A percentile compares a stretch with the other conserved stretches of the same genome.
phyloP scores from a whole-genome alignment of 2,113 vertebrate genomes.

The Chaetorhynchus papuensis region DNA sequence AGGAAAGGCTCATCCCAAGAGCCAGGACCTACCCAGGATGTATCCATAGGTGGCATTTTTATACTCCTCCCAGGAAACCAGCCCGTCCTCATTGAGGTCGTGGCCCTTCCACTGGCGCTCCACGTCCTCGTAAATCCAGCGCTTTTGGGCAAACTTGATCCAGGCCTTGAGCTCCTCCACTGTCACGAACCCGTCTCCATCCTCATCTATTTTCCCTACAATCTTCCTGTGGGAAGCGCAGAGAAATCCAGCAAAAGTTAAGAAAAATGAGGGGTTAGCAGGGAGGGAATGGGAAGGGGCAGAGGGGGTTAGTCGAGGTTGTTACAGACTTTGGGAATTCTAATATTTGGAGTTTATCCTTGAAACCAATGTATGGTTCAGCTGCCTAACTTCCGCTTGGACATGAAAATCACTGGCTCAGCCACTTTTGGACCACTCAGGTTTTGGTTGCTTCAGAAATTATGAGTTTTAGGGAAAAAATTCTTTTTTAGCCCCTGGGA shows the following conservation, averaged over 20 bases:
- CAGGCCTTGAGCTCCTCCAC: slow-evolving; percentile 91
- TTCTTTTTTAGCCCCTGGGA: neutral
- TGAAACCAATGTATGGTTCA: rapidly evolving
- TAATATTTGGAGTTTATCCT: neutral
- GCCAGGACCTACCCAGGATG: slow-evolving; percentile 82
- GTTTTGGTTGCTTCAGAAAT: neutral
- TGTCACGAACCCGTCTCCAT: slow-evolving; percentile 91
- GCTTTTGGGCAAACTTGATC: slow-evolving; percentile 96
- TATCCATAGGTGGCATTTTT: slow-evolving; percentile 97
- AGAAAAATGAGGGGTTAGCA: neutral
- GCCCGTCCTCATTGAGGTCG: slow-evolving; percentile 89
- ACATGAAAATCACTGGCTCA: neutral
- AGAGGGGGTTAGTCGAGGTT: neutral
- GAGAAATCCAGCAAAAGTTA: slow-evolving; percentile 62
- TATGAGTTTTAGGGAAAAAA: neutral
- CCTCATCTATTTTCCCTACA: slow-evolving; percentile 91
- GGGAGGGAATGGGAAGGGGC: neutral
- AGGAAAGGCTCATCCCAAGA: neutral
- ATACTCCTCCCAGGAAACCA: slow-evolving; percentile 96
- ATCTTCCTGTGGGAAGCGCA: slow-evolving; percentile 82
- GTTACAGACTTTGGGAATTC: neutral
- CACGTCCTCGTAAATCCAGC: slow-evolving; percentile 96
- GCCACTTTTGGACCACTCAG: neutral
- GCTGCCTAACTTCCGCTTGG: neutral
- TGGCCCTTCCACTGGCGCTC: slow-evolving; percentile 96